Evolutionary conservation across 2,888 invertebrate genomes (phyloP), one percentile per base, ranked within the genome.

Genomic region (Drosophila kambysellisi): DNA sequence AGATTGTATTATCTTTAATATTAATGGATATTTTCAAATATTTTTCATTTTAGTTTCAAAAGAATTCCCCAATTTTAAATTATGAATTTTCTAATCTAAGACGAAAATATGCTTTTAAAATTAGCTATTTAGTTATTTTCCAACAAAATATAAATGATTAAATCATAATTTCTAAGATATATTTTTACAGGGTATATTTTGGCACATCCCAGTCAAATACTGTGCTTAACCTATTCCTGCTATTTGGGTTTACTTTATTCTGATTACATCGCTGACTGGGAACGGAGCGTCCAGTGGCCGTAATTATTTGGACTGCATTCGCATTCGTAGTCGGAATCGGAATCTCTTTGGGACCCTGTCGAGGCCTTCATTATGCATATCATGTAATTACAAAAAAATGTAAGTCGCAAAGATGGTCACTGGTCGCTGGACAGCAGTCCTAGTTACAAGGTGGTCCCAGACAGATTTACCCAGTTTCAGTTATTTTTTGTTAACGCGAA

Each of bases 351-450:
- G 68, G 58, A 39, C 52, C n/a, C 54, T 51, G 46, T 35, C 37
- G 57, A 81, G 72, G 57, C 60, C 82, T 82, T 83, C 90, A 89
- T 83, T 88, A 89, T 88, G 83, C 80, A 89, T 74, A 82, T 84
- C 89, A 89, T 89, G 86, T 89, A 83, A 83, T 83, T 88, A 89
- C 88, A 89, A 87, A 9, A 9, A 30, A n/a, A 51, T n/a, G 0
- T 48, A 65, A 61, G 64, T 53, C 69, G 33, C 53, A 25, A 56
- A 59, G 50, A 43, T 25, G 20, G 20, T 25, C 20, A 1, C 25
- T 12, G 25, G 51, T 43, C 46, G 35, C 51, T 41, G 75, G 74
- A 59, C 78, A 61, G 12, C n/a, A 48, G 56, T 11, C 54, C 43
- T 30, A 41, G 46, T 52, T 58, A 17, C 84, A 57, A 79, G 89